Base-by-base conservation (phyloP, 1,140 invertebrate species). In the Drosophila sucinea region DNA sequence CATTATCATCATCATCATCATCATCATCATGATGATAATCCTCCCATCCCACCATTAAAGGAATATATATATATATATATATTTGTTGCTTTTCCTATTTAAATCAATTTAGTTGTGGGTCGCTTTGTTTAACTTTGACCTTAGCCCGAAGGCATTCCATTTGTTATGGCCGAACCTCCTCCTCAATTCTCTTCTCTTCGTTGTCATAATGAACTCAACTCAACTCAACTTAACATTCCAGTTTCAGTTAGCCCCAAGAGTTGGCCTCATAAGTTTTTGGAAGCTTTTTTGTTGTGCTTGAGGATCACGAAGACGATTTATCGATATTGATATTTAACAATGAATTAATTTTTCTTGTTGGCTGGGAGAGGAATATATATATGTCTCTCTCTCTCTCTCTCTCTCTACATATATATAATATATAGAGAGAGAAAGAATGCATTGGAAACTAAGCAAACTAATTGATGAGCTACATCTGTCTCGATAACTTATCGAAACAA, bases 51-150 rank as follows among this genome's bases (percentile, higher is more conserved):
- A 70, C 73, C 73, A 76, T 78, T 80, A 80, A 80, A 76, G 73
- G 72, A 76, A 73, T 64, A 80, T 79, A 17, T 17, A 17, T 17
- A 17, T 17, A 17, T 17, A 17, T 17, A 17, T 17, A 17, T 17
- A 17, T 68, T 78, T 70, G 61, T 86, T 73, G 81, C 79, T 51
- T 51, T 51, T 51, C 44, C 44, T 51, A 85, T 90, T 90, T 90
- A 90, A 83, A 90, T 86, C 86, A 90, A 90, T 90, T 51, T 90
- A 90, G 90, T 90, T 89, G 77, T 86, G 68, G 85, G 81, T 75
- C 85, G 77, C 83, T 82, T 78, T 85, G 76, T 67, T 81, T 85
- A 90, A 89, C 84, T 90, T 90, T 89, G 84, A 89, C 77, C 81
- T 89, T 90, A 90, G 85, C 85, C 71, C 67, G 62, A 87, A 70